phyloP scores from a whole-genome alignment of 2,113 vertebrate species.

The Pedionomus torquatus region DNA sequence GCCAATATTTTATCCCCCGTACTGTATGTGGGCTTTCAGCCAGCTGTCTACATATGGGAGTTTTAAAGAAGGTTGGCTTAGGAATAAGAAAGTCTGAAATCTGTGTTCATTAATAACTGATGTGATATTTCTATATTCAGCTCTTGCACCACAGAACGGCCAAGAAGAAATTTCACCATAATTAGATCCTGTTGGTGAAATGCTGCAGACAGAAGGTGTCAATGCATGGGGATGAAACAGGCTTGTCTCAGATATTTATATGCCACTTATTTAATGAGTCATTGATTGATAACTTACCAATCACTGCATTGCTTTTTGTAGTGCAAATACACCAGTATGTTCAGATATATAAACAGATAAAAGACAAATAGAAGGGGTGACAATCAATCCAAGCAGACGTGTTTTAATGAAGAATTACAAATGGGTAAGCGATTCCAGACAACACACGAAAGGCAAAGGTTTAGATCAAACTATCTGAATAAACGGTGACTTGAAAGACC shows the following conservation, averaged over 20 bases:
- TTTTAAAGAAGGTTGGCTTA: not conserved
- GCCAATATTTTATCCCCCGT: not conserved
- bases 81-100: not conserved
- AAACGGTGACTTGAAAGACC: not conserved
- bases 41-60: not conserved
- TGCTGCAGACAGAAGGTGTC: not conserved
- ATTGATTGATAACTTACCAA: conserved; percentile 15
- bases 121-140: not conserved
- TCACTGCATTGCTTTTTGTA: not conserved
- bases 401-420: not conserved
- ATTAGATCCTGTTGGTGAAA: conserved; percentile 15
- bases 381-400: not conserved
- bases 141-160: not conserved
- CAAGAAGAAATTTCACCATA: not conserved
- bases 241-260: conserved; percentile 17
- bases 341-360: not conserved
- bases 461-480: not conserved
- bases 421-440: not conserved
- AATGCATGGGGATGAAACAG: not conserved
- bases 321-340: not conserved
- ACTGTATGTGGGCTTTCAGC: not conserved
- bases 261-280: conserved; percentile 21
- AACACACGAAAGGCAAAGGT: not conserved
- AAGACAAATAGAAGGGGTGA: not conserved
- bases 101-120: not conserved